A percentile compares a stretch with the other conserved stretches of the same genome.
phyloP scores from a whole-genome alignment of 2,888 invertebrate species.

The Choreutis nemorana region DNA sequence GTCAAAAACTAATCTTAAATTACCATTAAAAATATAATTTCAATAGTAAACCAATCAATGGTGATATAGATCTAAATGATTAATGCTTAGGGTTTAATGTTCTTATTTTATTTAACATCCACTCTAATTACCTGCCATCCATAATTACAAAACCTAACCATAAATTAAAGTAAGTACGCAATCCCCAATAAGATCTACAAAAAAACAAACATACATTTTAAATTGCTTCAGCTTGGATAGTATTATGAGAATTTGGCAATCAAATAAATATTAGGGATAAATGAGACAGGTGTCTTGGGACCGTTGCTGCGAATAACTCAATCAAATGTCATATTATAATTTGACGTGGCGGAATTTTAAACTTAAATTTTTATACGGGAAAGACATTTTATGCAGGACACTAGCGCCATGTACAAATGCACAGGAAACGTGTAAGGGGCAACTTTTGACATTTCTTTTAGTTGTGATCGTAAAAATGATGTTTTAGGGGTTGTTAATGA shows the following conservation, averaged over 20 bases:
- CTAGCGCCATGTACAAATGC: too few relatives aligned
- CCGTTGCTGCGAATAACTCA: slow-evolving; percentile 26
- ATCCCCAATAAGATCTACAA: slow-evolving; percentile 17
- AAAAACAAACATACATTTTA: slow-evolving; percentile 27
- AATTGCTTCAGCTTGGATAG: slow-evolving; percentile 40
- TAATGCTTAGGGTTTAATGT: background rate
- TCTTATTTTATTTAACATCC: slow-evolving; percentile 4
- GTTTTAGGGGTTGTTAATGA: too few relatives aligned
- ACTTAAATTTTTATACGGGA: too few relatives aligned
- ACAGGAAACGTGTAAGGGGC: too few relatives aligned
- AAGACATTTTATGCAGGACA: too few relatives aligned
- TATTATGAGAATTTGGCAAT: slow-evolving; percentile 46
- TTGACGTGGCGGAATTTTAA: too few relatives aligned
- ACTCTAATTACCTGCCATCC: slow-evolving; percentile 3
- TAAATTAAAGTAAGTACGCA: slow-evolving; percentile 18
- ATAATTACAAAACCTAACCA: slow-evolving; percentile 15
- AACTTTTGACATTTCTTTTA: too few relatives aligned
- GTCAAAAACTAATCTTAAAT: too few relatives aligned
- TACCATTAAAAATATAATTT: too few relatives aligned
- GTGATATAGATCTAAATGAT: slow-evolving; percentile 1
- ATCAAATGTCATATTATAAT: too few relatives aligned
- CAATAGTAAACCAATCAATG: too few relatives aligned
- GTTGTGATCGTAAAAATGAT: too few relatives aligned
- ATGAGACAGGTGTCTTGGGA: slow-evolving; percentile 37
- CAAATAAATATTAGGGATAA: slow-evolving; percentile 56